A percentile compares a stretch with the other conserved stretches of the same genome.
Conservation (phyloP, 2,113 vertebrate species). For the Etia nguti region DNA sequence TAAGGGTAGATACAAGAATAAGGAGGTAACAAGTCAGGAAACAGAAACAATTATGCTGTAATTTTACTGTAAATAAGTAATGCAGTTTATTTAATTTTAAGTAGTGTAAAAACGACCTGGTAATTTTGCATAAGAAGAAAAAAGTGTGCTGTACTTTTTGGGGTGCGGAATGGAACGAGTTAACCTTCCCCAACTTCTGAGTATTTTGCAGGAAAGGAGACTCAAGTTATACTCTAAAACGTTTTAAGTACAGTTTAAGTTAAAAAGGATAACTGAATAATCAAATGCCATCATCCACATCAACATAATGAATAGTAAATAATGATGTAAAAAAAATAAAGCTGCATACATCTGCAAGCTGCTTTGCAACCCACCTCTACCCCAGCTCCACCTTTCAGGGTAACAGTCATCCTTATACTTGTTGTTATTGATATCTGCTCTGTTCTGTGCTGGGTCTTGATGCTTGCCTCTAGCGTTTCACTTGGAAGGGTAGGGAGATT, state of each 20-base stretch:
- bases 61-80: not conserved
- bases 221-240: not conserved
- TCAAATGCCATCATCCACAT: not conserved
- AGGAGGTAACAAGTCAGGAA: not conserved
- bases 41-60: not conserved
- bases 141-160: not conserved
- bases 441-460: not conserved
- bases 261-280: not conserved
- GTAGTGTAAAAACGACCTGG: not conserved
- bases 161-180: not conserved
- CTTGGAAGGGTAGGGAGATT: not conserved
- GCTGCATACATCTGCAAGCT: not conserved
- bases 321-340: not conserved
- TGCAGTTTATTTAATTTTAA: not conserved
- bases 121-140: not conserved
- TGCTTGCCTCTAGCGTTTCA: not conserved
- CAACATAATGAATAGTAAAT: not conserved
- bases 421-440: not conserved
- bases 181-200: not conserved
- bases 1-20: not conserved
- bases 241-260: not conserved
- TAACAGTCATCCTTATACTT: not conserved
- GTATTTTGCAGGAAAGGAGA: not conserved
- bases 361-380: not conserved
- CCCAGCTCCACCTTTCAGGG: not conserved